A percentile compares a stretch with the other conserved stretches of the same genome.
Conservation (phyloP, 2,113 vertebrate species). For the Conger conger region DNA sequence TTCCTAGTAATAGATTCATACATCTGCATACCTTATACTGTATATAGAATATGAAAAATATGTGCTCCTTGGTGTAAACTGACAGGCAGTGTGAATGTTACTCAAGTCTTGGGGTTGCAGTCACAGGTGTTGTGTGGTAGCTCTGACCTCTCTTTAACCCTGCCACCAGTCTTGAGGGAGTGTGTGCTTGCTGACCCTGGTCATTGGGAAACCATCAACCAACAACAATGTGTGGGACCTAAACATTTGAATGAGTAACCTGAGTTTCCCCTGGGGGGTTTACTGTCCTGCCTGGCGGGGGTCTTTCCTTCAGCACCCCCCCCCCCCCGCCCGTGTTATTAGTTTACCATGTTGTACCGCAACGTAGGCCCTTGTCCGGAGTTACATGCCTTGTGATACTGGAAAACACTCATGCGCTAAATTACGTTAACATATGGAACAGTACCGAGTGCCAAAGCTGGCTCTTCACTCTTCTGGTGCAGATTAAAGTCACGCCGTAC, state of each 20-base stretch:
- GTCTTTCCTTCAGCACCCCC: constrained; percentile 48
- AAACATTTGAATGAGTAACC: constrained; percentile 63
- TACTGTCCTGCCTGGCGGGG: constrained; percentile 49
- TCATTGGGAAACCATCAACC: constrained; percentile 57
- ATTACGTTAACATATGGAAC: constrained; percentile 20
- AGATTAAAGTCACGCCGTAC: background rate
- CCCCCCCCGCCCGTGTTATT: constrained; percentile 51
- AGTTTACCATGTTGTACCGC: constrained; percentile 28
- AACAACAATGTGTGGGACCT: constrained; percentile 60
- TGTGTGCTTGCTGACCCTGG: constrained; percentile 53
- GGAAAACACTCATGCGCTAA: constrained; percentile 7
- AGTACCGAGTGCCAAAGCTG: background rate
- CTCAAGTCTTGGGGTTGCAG: too few species aligned
- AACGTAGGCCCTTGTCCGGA: constrained; percentile 17
- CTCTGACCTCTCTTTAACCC: constrained; percentile 59
- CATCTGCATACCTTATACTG: background rate
- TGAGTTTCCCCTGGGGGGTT: constrained; percentile 49
- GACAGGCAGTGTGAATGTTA: too few species aligned
- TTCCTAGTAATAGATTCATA: background rate
- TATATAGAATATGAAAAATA: too few species aligned
- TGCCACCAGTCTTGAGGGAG: constrained; percentile 39
- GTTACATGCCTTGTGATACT: constrained; percentile 25
- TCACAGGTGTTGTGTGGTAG: background rate
- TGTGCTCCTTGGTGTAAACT: too few species aligned
- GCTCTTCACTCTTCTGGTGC: background rate